Percentiles rank a stretch among this genome's conserved stretches.
Evolutionary conservation across 2,113 vertebrate species (phyloP).

Genomic region (Procavia capensis): DNA sequence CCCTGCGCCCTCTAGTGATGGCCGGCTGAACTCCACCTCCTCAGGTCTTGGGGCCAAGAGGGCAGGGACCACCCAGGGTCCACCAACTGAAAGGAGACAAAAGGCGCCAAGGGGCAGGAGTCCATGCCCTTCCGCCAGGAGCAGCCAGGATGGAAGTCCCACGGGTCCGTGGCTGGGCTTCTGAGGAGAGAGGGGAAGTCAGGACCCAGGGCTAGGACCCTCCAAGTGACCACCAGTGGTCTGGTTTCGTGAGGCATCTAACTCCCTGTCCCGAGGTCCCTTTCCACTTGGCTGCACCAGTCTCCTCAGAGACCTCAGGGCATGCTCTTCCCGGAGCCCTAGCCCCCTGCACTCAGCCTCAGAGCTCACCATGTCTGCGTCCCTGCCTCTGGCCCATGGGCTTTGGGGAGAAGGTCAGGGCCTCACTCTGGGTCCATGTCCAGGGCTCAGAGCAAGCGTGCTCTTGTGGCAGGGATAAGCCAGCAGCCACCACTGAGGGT

Average conservation of each 20-base stretch:
- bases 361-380: not conserved
- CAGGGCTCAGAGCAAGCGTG: slow-evolving; percentile 57
- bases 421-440: slow-evolving; percentile 65
- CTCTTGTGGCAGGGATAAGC: too few relatives aligned
- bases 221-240: not conserved
- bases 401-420: slow-evolving; percentile 1
- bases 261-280: not conserved
- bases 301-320: not conserved
- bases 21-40: slow-evolving; percentile 34
- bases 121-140: not conserved
- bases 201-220: not conserved
- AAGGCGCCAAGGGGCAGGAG: not conserved
- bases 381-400: not conserved
- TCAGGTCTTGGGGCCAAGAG: not conserved
- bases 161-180: slow-evolving; percentile 86
- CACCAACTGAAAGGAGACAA: too few relatives aligned
- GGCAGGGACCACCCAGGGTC: not conserved
- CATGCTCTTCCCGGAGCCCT: not conserved
- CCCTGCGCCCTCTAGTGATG: slow-evolving; percentile 89
- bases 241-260: not conserved
- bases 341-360: not conserved
- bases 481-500: slow-evolving; percentile 63
- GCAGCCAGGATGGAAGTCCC: not conserved
- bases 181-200: slow-evolving; percentile 78
- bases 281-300: not conserved